A percentile compares a stretch with the other conserved stretches of the same genome.
These are phyloP conservation scores for Tachycineta bicolor DNA, from an alignment of 2,113 vertebrate species.

Conservation along the genomic window DNA sequence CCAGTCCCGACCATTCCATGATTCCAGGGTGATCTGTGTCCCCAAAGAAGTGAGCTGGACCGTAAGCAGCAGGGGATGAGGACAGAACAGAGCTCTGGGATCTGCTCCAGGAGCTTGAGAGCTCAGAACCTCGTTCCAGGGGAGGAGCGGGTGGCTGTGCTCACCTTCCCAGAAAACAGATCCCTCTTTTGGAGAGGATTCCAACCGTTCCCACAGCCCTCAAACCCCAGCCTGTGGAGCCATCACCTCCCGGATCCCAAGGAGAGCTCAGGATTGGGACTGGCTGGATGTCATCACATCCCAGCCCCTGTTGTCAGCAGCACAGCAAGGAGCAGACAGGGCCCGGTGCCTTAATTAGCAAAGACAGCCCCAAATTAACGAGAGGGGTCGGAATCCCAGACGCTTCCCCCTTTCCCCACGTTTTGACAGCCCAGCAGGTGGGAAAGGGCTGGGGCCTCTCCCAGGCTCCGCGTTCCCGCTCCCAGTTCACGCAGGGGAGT, in stretches of 20 bases:
- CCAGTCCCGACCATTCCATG: not conserved
- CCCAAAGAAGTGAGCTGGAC: not conserved
- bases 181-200: not conserved
- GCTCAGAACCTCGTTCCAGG: not conserved
- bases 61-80: not conserved
- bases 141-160: too few species aligned
- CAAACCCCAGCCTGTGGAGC: not conserved
- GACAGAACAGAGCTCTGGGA: not conserved
- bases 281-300: not conserved
- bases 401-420: not conserved
- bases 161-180: not conserved
- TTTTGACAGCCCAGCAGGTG: slow-evolving; percentile 38
- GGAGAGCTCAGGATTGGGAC: not conserved
- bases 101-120: accelerated
- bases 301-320: not conserved
- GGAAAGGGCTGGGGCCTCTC: not conserved
- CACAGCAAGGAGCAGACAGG: not conserved
- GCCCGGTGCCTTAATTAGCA: not conserved
- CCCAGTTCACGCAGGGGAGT: not conserved
- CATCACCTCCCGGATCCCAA: not conserved
- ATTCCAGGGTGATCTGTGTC: not conserved
- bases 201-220: not conserved
- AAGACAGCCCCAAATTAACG: not conserved
- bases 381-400: not conserved
- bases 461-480: not conserved